Percentiles rank a stretch among this genome's conserved stretches.
Conservation (phyloP, 1,140 invertebrate genomes). For the Aleiodes sp. region DNA sequence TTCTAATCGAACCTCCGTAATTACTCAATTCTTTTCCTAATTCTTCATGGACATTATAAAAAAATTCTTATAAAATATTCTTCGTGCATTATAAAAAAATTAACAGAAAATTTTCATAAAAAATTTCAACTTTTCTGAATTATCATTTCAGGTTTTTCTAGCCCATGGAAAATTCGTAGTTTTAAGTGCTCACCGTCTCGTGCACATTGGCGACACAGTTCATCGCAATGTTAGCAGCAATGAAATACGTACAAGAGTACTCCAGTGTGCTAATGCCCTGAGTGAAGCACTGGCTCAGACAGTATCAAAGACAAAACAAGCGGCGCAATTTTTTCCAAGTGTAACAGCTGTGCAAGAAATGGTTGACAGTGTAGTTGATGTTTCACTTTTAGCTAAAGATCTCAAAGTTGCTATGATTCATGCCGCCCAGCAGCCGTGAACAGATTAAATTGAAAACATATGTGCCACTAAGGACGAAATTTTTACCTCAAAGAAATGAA, state of each 20-base stretch:
- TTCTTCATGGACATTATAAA: too few relatives aligned
- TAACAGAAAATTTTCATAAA: background rate
- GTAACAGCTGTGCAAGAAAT: constrained; percentile 91
- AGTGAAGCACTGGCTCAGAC: constrained; percentile 85
- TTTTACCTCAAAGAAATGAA: constrained; percentile 31
- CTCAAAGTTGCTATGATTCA: constrained; percentile 70
- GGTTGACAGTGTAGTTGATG: constrained; percentile 88
- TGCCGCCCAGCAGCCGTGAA: constrained; percentile 54
- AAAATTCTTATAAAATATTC: background rate
- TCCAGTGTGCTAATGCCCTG: constrained; percentile 83
- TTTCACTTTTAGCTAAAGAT: constrained; percentile 80
- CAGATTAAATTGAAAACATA: constrained; percentile 29
- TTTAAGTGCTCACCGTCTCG: constrained; percentile 89
- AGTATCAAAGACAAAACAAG: constrained; percentile 88
- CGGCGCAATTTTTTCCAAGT: constrained; percentile 89
- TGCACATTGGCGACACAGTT: constrained; percentile 93
- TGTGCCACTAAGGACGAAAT: constrained; percentile 31
- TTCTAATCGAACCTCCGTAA: too few relatives aligned
- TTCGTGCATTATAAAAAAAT: background rate
- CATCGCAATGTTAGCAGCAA: constrained; percentile 80
- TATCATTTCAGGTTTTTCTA: constrained; percentile 74
- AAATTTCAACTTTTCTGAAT: constrained; percentile 13
- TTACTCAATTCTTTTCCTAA: too few relatives aligned
- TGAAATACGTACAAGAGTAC: constrained; percentile 76
- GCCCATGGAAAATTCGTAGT: constrained; percentile 95